Evolutionary conservation across 1,140 invertebrate species (phyloP).

Genomic region (Mactra quadrangularis): DNA sequence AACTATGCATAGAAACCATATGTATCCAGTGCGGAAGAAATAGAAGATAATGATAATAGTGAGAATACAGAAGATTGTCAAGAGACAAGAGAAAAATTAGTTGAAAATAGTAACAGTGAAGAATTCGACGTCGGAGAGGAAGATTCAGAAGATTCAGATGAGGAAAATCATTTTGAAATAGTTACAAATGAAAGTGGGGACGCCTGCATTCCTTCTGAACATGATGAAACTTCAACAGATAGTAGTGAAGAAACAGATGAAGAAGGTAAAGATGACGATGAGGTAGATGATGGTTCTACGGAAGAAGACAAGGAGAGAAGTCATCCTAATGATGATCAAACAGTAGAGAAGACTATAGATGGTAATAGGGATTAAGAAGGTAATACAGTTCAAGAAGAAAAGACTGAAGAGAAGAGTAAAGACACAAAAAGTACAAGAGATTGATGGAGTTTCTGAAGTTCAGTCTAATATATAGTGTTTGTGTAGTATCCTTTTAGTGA

Average conservation of each 20-base stretch:
- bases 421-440: background rate
- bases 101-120: too few relatives aligned
- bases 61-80: too few relatives aligned
- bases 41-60: background rate
- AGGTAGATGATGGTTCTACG: too few relatives aligned
- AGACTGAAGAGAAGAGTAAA: background rate
- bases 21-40: background rate
- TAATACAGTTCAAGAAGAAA: background rate
- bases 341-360: too few relatives aligned
- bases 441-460: background rate
- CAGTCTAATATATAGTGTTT: too few relatives aligned
- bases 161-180: background rate
- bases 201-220: too few relatives aligned
- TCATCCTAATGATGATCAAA: background rate
- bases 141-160: background rate
- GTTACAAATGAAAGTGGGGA: background rate
- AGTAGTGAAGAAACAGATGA: background rate
- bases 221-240: too few relatives aligned
- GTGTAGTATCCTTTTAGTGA: too few relatives aligned
- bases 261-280: background rate
- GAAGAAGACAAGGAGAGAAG: background rate
- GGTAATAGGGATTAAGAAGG: background rate
- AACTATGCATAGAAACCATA: conserved; percentile 34
- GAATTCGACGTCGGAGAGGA: conserved; percentile 8
- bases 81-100: too few relatives aligned